Evolutionary conservation across 2,113 vertebrate species (phyloP), one percentile per base, ranked within the genome.

Genomic region (Chloebia gouldiae): DNA sequence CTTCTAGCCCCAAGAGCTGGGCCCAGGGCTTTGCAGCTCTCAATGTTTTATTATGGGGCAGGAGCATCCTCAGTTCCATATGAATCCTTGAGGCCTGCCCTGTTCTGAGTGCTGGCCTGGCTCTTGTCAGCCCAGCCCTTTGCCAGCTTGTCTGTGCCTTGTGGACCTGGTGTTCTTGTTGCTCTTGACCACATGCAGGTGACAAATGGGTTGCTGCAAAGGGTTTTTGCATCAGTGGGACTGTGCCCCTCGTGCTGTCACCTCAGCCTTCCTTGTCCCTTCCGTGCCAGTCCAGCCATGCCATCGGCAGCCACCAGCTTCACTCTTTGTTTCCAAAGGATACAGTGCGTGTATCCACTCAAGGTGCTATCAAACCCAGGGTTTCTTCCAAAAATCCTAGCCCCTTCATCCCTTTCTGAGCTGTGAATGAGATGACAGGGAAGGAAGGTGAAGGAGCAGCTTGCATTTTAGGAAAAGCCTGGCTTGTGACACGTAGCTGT

Each of bases 291-390:
- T 76, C 80, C 81, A 51, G 94, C 81, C 4, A 0, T 83, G 78
- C 73, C 53, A 11, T 79, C 1, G 3, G 85, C 92, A 90, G 86
- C 82, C 69, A 64, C 39, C 79, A 85, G 73, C 79, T 95, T 94
- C 90, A 54, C 89, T 79, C 88, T 85, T 86, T 70, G 23, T 96
- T 92, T 95, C 91, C 86, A 21, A 88, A 84, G 96, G 92, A 91
- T 95, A 81, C 82, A 60, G n/a, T 8, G 10, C 72, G 95, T 63
- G 86, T 93, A 94, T 95, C 95, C 91, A 50, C 68, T 44, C 81
- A 88, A 90, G 96, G 95, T 94, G 95, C 90, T 95, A 95, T 93
- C 75, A 70, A 90, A 95, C 68, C 37, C 86, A 96, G 94, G 94
- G 57, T 87, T 95, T 92, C 77, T 92, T 86, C 85, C 85, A 73